Evolutionary conservation across 2,113 vertebrate species (phyloP).

Genomic region (Grus americana): DNA sequence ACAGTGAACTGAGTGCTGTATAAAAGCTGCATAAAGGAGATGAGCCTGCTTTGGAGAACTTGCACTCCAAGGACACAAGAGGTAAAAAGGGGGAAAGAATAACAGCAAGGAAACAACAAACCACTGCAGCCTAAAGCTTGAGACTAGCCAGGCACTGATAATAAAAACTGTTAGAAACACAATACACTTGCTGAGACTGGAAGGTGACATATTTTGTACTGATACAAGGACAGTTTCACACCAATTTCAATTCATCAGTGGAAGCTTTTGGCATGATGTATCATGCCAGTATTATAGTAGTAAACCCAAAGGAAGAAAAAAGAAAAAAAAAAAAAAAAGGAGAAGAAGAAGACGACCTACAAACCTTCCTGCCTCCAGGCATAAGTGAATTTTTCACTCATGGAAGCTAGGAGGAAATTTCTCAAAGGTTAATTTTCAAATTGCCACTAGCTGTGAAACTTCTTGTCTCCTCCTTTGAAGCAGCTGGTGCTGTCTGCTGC

Average conservation of each 20-base stretch:
- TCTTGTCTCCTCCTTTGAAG: conserved; percentile 13
- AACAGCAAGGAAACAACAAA: neutral
- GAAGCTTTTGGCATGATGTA: neutral
- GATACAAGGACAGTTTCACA: neutral
- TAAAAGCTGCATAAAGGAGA: neutral
- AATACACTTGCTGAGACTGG: neutral
- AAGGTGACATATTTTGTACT: neutral
- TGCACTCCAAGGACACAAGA: neutral
- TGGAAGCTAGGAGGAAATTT: conserved; percentile 4
- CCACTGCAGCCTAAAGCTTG: neutral
- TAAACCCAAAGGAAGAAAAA: neutral
- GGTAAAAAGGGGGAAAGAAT: neutral
- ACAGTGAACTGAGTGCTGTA: neutral
- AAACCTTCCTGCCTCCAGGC: neutral
- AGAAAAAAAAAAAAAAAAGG: too few species aligned
- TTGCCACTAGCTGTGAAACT: conserved; percentile 14
- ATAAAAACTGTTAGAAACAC: neutral
- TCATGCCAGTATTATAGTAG: neutral
- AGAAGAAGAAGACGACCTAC: neutral
- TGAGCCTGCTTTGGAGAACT: neutral
- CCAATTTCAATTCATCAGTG: neutral
- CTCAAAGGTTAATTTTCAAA: conserved; percentile 47
- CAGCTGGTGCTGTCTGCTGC: conserved; percentile 39
- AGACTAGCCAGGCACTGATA: neutral
- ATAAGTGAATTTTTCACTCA: neutral